Percentiles rank a stretch among this genome's conserved stretches.
phyloP scores from a whole-genome alignment of 2,888 invertebrate genomes.

The Eurytoma adleriae region DNA sequence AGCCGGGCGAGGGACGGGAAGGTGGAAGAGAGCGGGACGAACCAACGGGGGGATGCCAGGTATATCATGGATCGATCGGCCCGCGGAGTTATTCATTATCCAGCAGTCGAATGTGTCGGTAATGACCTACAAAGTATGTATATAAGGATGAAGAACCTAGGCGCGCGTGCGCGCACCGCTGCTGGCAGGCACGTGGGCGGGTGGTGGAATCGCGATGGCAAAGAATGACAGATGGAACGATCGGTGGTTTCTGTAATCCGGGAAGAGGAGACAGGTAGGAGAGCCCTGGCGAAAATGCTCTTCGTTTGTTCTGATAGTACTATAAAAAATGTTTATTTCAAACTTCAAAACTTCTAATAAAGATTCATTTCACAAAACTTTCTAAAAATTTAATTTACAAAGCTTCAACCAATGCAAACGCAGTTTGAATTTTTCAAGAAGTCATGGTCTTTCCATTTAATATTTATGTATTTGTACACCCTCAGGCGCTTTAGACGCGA shows the following conservation, averaged over 20 bases:
- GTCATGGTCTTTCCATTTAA: too few relatives aligned
- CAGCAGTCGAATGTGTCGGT: slow-evolving; percentile 64
- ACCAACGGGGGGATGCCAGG: background rate
- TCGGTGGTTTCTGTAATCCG: slow-evolving; percentile 15
- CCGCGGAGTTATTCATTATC: slow-evolving; percentile 64
- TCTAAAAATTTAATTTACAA: too few relatives aligned
- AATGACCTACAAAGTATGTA: slow-evolving; percentile 67
- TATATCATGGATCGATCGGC: slow-evolving; percentile 67
- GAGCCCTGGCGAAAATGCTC: background rate
- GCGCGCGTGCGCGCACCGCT: slow-evolving; percentile 51
- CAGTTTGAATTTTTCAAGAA: too few relatives aligned
- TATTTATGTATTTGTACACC: too few relatives aligned
- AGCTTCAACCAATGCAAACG: too few relatives aligned
- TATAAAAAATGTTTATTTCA: background rate
- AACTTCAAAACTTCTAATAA: too few relatives aligned
- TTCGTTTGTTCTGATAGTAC: background rate
- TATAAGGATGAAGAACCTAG: slow-evolving; percentile 58
- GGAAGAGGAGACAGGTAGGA: background rate
- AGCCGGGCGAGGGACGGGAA: background rate
- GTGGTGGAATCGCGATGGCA: slow-evolving; percentile 11
- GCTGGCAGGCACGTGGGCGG: slow-evolving; percentile 37
- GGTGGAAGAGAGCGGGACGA: background rate
- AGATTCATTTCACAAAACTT: too few relatives aligned
- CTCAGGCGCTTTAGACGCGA: too few relatives aligned
- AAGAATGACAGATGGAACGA: slow-evolving; percentile 33